phyloP scores from a whole-genome alignment of 2,888 invertebrate genomes.

The Tubulanus polymorphus region DNA sequence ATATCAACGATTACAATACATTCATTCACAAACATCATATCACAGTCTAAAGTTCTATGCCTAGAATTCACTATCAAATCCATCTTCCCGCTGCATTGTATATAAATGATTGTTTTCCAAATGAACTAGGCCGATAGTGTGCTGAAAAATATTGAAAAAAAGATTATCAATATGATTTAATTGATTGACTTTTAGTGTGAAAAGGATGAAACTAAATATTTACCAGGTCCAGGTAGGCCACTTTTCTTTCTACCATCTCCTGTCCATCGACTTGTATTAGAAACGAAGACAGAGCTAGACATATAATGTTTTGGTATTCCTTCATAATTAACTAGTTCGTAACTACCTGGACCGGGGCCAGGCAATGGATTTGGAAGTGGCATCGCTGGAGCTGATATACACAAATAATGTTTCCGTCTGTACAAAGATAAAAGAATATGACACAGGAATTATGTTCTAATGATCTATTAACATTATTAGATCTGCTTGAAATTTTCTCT shows the following conservation, averaged over 20 bases:
- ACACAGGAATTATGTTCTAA: too few relatives aligned
- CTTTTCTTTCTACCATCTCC: constrained; percentile 22
- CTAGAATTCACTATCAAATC: constrained; percentile 34
- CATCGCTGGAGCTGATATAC: constrained; percentile 53
- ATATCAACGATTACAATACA: too few relatives aligned
- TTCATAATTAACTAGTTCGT: constrained; percentile 45
- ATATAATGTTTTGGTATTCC: constrained; percentile 48
- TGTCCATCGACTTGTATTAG: constrained; percentile 48
- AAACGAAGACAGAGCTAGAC: constrained; percentile 50
- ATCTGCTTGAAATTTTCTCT: too few relatives aligned
- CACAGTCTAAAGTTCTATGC: too few relatives aligned
- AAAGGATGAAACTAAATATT: constrained; percentile 7
- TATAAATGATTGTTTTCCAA: constrained; percentile 47
- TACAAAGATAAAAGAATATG: too few relatives aligned
- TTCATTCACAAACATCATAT: too few relatives aligned
- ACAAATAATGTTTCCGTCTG: constrained; percentile 51
- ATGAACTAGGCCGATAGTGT: constrained; percentile 39
- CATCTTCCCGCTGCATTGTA: constrained; percentile 46
- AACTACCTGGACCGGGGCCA: constrained; percentile 46
- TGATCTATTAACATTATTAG: too few relatives aligned
- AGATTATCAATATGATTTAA: not conserved
- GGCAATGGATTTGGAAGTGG: constrained; percentile 44
- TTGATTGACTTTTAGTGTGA: not conserved
- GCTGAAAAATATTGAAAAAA: constrained; percentile 30
- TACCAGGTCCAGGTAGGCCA: constrained; percentile 47